Base-by-base conservation (phyloP, 1,140 invertebrate species). In the Steinernema feltiae region DNA sequence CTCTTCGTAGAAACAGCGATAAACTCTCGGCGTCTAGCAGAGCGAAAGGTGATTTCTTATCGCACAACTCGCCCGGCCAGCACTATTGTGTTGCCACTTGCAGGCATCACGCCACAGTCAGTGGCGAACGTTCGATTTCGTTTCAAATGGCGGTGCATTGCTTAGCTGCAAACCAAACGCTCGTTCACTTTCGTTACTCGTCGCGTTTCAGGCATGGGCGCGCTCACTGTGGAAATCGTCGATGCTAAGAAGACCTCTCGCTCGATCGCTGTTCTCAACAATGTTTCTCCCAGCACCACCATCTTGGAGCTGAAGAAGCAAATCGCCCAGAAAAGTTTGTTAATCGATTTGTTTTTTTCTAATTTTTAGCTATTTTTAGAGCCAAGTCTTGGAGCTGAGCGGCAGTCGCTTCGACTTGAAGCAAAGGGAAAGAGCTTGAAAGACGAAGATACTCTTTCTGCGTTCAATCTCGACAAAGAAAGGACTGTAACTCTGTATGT, bases 371-470 rank as follows among this genome's bases (percentile, higher is more conserved):
- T 63, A 7, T 3, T 81, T 85, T 41, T 80, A 89, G 88, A 86
- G 75, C 91, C 91, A 76, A 90, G 90, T 21, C 89, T 94, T 21
- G 90, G 92, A 83, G 89, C 91, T 2, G 91, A 93, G 30, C 90
- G 95, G 72, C 94, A 96, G 87, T 91, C 93, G 63, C 89, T 96
- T 63, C 91, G 92, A 80, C 82, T 91, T 71, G 93, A 94, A 82
- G 85, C 90, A 12, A 93, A 93, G 88, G 85, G 87, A 32, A 79
- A 80, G 69, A 63, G 70, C 41, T 21, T 76, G 15, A 63, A 63
- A 21, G 53, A 63, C 53, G 53, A 63, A 27, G 7, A 63, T 7
- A 63, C 53, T 21, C 53, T 63, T 3, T 7, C 53, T 63, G 7
- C 53, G 15, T 27, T 63, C 3, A 21, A 21, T 46, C 1, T 78